A percentile compares a stretch with the other conserved stretches of the same genome.
These are phyloP conservation scores for Nasonia longicornis DNA, from an alignment of 1,140 invertebrate species.

Conservation along the genomic window DNA sequence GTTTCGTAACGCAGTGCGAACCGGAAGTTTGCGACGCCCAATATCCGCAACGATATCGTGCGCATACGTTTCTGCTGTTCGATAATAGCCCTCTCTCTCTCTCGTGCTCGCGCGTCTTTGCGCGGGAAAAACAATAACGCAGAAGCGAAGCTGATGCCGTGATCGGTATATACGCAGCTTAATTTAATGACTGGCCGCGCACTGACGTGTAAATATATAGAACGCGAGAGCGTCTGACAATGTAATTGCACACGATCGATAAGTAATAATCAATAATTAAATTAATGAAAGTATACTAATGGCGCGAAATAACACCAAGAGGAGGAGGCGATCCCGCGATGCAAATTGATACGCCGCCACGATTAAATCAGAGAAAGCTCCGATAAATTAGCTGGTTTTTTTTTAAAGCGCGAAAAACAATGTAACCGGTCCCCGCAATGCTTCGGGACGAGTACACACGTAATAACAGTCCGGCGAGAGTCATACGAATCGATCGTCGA, in stretches of 20 bases:
- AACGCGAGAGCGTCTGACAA: background rate
- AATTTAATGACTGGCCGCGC: no score
- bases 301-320: background rate
- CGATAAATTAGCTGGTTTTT: background rate
- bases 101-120: no score
- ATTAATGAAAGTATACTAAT: background rate
- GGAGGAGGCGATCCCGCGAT: background rate
- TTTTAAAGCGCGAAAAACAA: background rate
- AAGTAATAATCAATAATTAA: background rate
- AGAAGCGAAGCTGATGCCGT: background rate
- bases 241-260: background rate
- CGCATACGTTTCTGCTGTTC: no score
- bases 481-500: background rate
- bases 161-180: no score
- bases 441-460: background rate
- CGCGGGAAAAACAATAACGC: no score
- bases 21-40: constrained; percentile 28
- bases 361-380: background rate
- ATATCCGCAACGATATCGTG: background rate
- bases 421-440: no score
- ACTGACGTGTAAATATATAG: background rate
- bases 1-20: constrained; percentile 23
- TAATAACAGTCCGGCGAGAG: background rate
- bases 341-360: background rate
- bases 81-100: no score